Percentiles rank a stretch among this genome's conserved stretches.
Conservation (phyloP, 2,797 vertebrate species). For the Crypturellus tataupa region DNA sequence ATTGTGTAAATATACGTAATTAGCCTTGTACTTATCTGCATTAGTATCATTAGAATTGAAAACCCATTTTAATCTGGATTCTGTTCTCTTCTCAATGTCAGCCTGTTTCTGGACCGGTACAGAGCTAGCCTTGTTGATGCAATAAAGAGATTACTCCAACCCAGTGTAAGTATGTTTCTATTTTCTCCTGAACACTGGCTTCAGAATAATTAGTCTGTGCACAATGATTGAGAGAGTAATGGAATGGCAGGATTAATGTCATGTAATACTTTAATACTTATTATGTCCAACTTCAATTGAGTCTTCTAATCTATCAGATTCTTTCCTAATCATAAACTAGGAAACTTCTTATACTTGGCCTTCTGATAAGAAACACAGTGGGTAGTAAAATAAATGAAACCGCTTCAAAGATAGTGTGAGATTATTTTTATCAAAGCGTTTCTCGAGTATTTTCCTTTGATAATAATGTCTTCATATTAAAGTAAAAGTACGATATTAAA, state of each 20-base stretch:
- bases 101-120: slow-evolving; percentile 98
- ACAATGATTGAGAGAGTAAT: slow-evolving; percentile 93
- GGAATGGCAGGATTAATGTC: slow-evolving; percentile 98
- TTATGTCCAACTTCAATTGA: slow-evolving; percentile 97
- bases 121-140: slow-evolving; percentile 97
- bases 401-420: slow-evolving; percentile 92
- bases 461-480: slow-evolving; percentile 88
- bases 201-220: slow-evolving; percentile 93
- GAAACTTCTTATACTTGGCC: slow-evolving; percentile 95
- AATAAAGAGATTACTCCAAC: slow-evolving; percentile 97
- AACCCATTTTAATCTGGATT: slow-evolving; percentile 88
- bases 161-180: slow-evolving; percentile 93
- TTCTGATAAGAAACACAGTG: slow-evolving; percentile 91
- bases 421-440: slow-evolving; percentile 92
- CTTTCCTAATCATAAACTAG: slow-evolving; percentile 92
- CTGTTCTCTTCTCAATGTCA: slow-evolving; percentile 86
- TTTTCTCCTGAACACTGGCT: slow-evolving; percentile 86
- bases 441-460: slow-evolving; percentile 87
- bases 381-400: slow-evolving; percentile 93
- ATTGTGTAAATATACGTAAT: slow-evolving; percentile 83
- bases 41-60: slow-evolving; percentile 85
- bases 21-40: slow-evolving; percentile 87
- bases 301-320: slow-evolving; percentile 93
- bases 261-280: slow-evolving; percentile 99
- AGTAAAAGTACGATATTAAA: slow-evolving; percentile 85